Conservation (phyloP, 2,113 vertebrate species). For the Lepus timidus region DNA sequence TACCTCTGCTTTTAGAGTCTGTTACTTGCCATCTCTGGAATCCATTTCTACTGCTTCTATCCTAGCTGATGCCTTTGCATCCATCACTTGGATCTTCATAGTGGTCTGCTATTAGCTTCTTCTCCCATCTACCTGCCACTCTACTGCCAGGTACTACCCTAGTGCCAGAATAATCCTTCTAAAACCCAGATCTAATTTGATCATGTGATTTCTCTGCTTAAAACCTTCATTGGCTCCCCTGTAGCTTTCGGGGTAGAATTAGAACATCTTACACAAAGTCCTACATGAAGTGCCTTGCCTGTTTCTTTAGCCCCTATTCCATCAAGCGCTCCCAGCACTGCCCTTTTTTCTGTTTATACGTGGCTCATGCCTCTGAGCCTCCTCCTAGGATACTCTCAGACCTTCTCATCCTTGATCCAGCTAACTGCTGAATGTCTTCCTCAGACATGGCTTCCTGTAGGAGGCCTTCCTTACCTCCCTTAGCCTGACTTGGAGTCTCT, state of each 20-base stretch:
- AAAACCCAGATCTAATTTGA: not conserved
- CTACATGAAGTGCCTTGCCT: not conserved
- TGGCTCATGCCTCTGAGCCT: not conserved
- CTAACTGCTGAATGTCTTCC: not conserved
- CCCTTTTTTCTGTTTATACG: not conserved
- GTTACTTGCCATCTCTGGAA: not conserved
- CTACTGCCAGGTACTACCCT: not conserved
- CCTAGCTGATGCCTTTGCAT: not conserved
- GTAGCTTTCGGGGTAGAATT: constrained; percentile 1
- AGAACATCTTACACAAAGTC: not conserved
- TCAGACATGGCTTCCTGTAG: not conserved
- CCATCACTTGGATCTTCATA: not conserved
- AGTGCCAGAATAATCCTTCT: constrained; percentile 5
- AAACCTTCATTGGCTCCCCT: not conserved
- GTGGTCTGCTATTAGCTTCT: not conserved
- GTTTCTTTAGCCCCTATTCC: not conserved
- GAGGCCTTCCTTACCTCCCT: not conserved
- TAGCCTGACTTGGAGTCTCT: not conserved
- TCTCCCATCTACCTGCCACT: not conserved
- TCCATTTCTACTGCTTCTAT: not conserved
- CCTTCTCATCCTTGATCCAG: not conserved
- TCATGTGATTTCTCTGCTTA: constrained; percentile 19
- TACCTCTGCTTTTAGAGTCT: not conserved
- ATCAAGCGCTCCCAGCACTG: no score
- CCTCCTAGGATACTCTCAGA: not conserved